phyloP scores from a whole-genome alignment of 2,113 vertebrate species.

The Xyrauchen texanus region DNA sequence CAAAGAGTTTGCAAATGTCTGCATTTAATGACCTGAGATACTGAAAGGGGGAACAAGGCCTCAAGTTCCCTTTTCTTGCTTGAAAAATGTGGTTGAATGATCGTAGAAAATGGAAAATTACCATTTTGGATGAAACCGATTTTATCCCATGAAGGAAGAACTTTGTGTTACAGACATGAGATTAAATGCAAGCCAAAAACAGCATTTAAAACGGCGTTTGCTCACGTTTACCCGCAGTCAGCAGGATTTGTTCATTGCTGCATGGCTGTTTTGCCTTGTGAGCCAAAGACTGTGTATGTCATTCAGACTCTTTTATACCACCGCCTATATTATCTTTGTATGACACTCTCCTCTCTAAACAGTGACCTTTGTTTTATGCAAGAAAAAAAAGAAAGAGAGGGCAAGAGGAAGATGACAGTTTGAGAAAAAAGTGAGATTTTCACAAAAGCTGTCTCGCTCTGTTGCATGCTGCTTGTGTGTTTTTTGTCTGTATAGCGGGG shows the following conservation, averaged over 20 bases:
- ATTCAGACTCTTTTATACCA: conserved; percentile 34
- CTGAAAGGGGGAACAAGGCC: not conserved
- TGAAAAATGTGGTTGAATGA: not conserved
- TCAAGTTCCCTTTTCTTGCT: not conserved
- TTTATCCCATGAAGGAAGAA: not conserved
- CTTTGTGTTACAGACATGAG: not conserved
- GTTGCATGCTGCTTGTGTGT: conserved; percentile 32
- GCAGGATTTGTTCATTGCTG: not conserved
- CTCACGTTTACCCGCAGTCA: not conserved
- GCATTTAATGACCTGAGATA: not conserved
- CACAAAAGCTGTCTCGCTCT: conserved; percentile 24
- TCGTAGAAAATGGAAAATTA: not conserved
- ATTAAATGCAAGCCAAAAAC: conserved; percentile 1
- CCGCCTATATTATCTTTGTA: conserved; percentile 29
- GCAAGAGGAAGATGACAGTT: conserved; percentile 31
- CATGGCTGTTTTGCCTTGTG: not conserved
- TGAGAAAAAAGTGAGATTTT: conserved; percentile 11
- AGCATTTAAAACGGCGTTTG: not conserved
- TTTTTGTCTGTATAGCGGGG: not conserved
- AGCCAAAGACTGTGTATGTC: not conserved
- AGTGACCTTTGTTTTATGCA: conserved; percentile 32
- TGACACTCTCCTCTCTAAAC: conserved; percentile 21
- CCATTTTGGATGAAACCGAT: not conserved
- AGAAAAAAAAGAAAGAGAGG: conserved; percentile 11
- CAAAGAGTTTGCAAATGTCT: conserved; percentile 15